A percentile compares a stretch with the other conserved stretches of the same genome.
Evolutionary conservation across 2,113 vertebrate species (phyloP).

Genomic region (Pandion haliaetus): DNA sequence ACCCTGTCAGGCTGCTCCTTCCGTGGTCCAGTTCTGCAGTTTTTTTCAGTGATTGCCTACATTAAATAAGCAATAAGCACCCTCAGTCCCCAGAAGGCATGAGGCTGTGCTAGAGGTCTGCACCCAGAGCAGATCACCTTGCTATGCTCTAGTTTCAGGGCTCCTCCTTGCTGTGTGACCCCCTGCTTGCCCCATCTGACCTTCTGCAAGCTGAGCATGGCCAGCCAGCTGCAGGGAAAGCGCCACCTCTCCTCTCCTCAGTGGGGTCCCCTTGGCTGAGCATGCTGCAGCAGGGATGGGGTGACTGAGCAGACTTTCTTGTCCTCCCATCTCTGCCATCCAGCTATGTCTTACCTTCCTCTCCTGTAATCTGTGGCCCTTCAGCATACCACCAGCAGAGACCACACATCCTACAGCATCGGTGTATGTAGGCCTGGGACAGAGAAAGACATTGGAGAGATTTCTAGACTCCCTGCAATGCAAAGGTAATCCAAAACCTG

Average conservation of each 20-base stretch:
- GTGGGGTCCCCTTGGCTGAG: neutral
- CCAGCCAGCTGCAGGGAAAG: neutral
- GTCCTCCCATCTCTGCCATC: neutral
- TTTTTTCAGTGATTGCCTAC: neutral
- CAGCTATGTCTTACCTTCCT: neutral
- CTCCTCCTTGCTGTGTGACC: neutral
- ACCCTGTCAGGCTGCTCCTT: neutral
- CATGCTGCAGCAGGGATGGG: neutral
- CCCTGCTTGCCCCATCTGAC: neutral
- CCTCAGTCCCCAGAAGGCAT: neutral
- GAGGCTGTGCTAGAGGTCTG: neutral
- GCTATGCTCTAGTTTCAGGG: neutral
- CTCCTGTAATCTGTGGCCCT: neutral
- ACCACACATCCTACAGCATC: too few relatives aligned
- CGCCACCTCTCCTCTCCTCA: neutral
- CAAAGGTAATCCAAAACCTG: neutral
- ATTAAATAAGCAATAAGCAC: neutral
- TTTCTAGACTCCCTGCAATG: neutral
- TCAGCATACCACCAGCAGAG: neutral
- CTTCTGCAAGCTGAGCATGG: neutral
- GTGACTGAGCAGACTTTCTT: neutral
- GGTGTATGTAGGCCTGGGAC: neutral
- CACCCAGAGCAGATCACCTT: neutral
- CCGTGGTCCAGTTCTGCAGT: neutral
- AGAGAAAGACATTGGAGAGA: neutral